phyloP scores from a whole-genome alignment of 2,797 vertebrate genomes.

The Hemitrygon akajei region DNA sequence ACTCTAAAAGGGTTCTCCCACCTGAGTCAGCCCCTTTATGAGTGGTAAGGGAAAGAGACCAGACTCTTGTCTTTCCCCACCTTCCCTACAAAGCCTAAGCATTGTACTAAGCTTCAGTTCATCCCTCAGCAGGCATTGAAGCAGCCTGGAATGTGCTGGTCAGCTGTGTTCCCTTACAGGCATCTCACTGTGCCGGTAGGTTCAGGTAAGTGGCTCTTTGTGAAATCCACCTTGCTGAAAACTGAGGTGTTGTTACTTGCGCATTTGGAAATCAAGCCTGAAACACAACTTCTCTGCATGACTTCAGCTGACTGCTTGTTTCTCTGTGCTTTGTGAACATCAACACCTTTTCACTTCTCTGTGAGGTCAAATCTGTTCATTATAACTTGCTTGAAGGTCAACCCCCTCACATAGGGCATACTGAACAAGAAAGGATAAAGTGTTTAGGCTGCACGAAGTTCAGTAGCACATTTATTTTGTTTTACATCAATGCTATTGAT shows the following conservation, averaged over 20 bases:
- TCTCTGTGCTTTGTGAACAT: neutral
- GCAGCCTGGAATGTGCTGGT: too few relatives aligned
- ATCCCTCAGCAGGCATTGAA: too few relatives aligned
- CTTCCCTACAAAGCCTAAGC: too few relatives aligned
- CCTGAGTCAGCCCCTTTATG: too few relatives aligned
- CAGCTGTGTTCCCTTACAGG: too few relatives aligned
- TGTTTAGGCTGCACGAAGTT: neutral
- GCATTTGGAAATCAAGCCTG: neutral
- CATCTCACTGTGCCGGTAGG: too few relatives aligned
- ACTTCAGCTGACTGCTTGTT: neutral
- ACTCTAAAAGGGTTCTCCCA: too few relatives aligned
- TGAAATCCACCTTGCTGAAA: neutral
- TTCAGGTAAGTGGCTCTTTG: neutral
- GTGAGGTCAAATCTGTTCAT: neutral
- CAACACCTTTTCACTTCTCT: neutral
- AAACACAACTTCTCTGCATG: neutral
- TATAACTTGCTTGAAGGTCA: neutral
- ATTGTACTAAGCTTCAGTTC: too few relatives aligned
- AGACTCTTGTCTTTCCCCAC: too few relatives aligned
- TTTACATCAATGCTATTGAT: neutral
- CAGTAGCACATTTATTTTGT: neutral
- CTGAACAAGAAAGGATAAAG: neutral
- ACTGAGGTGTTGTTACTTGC: neutral
- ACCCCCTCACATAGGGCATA: too few relatives aligned
- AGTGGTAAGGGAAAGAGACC: too few relatives aligned